Conservation (phyloP, 2,113 vertebrate genomes). For the Peromyscus maniculatus region DNA sequence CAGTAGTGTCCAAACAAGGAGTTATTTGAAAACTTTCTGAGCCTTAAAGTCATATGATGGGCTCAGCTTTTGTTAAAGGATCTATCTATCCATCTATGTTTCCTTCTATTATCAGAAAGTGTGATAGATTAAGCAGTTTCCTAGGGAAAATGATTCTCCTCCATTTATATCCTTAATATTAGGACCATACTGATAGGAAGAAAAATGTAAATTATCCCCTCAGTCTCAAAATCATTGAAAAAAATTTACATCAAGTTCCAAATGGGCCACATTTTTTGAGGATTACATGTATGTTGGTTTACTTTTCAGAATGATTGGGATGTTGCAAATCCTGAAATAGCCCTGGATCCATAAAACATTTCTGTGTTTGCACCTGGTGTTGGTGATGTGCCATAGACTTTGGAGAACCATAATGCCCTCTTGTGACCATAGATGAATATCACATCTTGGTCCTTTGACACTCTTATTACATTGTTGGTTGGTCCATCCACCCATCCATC, state of each 20-base stretch:
- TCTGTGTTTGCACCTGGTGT: background rate
- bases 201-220: background rate
- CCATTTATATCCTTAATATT: background rate
- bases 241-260: background rate
- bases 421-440: conserved; percentile 46
- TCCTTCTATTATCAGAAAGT: background rate
- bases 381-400: background rate
- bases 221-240: background rate
- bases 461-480: background rate
- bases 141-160: background rate
- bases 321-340: background rate
- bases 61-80: background rate
- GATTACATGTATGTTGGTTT: background rate
- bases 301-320: background rate
- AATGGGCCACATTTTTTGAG: background rate
- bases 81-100: background rate
- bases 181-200: background rate
- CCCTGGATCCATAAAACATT: background rate
- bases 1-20: background rate
- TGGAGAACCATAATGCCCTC: conserved; percentile 63
- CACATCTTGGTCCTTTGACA: background rate
- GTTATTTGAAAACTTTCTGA: background rate
- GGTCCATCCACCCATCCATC: background rate
- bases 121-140: background rate
- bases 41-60: too few species aligned